A percentile compares a stretch with the other conserved stretches of the same genome.
Conservation (phyloP, 1,140 invertebrate species). For the Formica exsecta region DNA sequence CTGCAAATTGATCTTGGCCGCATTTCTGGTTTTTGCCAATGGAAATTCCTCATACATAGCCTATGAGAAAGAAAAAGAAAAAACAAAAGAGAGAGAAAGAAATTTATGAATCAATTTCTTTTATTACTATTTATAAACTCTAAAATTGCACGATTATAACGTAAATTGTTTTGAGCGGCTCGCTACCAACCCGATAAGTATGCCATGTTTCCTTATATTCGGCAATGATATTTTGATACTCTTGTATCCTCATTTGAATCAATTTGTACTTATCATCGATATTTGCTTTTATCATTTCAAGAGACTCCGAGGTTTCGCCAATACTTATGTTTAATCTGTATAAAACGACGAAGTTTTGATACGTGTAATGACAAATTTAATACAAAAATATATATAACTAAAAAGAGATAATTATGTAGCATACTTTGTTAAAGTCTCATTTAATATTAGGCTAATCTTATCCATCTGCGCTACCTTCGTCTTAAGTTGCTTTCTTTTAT, state of each 20-base stretch:
- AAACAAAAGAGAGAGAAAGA: too few species aligned
- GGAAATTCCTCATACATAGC: conserved; percentile 65
- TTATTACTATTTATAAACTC: not conserved
- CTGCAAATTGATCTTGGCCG: not conserved
- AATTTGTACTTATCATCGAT: conserved; percentile 54
- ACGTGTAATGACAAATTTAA: not conserved
- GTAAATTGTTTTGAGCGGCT: not conserved
- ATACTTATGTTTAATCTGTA: not conserved
- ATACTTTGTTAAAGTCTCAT: conserved; percentile 35
- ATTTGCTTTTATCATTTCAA: conserved; percentile 27
- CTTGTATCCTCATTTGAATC: not conserved
- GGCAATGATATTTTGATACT: conserved; percentile 2
- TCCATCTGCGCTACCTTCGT: not conserved
- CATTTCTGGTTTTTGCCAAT: conserved; percentile 47
- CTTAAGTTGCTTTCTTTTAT: conserved; percentile 54
- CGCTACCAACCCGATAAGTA: conserved; percentile 55
- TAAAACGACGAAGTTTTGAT: not conserved
- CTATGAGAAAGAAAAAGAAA: not conserved
- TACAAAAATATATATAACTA: not conserved
- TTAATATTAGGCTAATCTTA: conserved; percentile 5
- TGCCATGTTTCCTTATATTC: conserved; percentile 53
- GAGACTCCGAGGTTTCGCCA: not conserved
- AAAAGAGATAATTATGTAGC: not conserved
- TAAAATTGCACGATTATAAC: not conserved
- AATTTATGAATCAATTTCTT: not conserved